Evolutionary conservation across 2,797 vertebrate species (phyloP).

Genomic region (Gambusia yucatana): DNA sequence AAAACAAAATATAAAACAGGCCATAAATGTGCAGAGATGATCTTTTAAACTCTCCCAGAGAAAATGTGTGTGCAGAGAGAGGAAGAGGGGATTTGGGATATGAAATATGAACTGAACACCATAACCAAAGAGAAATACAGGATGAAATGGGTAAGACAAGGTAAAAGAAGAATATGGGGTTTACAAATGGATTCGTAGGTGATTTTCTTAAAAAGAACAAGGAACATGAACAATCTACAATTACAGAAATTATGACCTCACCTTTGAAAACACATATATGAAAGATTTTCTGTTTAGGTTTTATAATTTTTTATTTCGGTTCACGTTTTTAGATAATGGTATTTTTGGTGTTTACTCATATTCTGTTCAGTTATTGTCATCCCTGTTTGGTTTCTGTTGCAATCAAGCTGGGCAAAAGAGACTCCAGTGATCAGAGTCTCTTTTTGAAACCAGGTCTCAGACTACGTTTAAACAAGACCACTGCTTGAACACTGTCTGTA

Average conservation of each 20-base stretch:
- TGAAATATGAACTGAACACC: conserved; percentile 42
- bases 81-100: conserved; percentile 5
- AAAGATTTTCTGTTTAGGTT: background rate
- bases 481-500: too few relatives aligned
- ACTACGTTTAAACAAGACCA: too few relatives aligned
- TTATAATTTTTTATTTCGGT: background rate
- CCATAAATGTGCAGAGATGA: conserved; percentile 24
- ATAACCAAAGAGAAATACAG: conserved; percentile 12
- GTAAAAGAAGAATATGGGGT: background rate
- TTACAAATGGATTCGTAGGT: background rate
- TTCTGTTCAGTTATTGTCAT: too few relatives aligned
- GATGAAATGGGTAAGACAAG: background rate
- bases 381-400: too few relatives aligned
- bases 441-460: too few relatives aligned
- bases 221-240: background rate
- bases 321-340: background rate
- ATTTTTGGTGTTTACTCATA: too few relatives aligned
- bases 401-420: too few relatives aligned
- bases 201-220: background rate
- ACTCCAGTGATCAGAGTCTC: too few relatives aligned
- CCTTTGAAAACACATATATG: background rate
- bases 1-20: conserved; percentile 25
- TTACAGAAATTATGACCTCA: background rate
- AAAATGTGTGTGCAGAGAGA: conserved; percentile 31
- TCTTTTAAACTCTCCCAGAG: conserved; percentile 47